Base-by-base conservation (phyloP, 2,797 vertebrate species). In the Calcarius lapponicus region DNA sequence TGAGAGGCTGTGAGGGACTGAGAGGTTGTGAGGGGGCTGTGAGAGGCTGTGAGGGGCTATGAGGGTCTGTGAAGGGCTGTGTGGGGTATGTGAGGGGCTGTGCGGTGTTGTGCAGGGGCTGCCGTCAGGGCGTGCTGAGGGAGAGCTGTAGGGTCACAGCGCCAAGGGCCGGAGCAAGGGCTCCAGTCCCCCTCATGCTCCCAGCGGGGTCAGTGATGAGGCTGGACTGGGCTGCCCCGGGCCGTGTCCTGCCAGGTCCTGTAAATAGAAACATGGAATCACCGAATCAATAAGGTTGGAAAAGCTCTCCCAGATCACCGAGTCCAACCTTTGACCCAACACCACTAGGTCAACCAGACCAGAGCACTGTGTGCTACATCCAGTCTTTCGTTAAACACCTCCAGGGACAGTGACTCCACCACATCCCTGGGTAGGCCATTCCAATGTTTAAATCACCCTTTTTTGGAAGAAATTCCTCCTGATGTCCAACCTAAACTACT, bases 171-270 rank as follows among this genome's bases (percentile, higher is more conserved):
- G 88, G 58, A 42, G 58, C n/a, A n/a, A n/a, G 47, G 18, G 10
- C 24, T 58, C 6, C 14, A 4, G 9, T 21, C 1, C 6, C 7
- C 6, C 21, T 73, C 11, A 28, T 6, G 8, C 34, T 73, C 21
- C 38, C 29, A 36, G 10, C 0, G 0, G 13, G 7, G 4, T 40
- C 18, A 6, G 25, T 4, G 2, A 25, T 64, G 40, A 53, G 32
- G 38, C 7, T 0, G 0, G 22, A 16, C n/a, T 17, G 43, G 38
- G 42, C 50, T 47, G 15, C 57, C 8, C 31, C 8, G 34, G 40
- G 11, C 32, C 2, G 2, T 62, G 40, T 31, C 40, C 38, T 42
- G 28, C 15, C 72, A 48, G 19, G 45, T 42, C 11, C 38, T 12
- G 31, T 36, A 64, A 51, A 28, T 2, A 32, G 13, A 58, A 45